Evolutionary conservation across 2,113 vertebrate genomes (phyloP).

Genomic region (Bothrops jararaca): DNA sequence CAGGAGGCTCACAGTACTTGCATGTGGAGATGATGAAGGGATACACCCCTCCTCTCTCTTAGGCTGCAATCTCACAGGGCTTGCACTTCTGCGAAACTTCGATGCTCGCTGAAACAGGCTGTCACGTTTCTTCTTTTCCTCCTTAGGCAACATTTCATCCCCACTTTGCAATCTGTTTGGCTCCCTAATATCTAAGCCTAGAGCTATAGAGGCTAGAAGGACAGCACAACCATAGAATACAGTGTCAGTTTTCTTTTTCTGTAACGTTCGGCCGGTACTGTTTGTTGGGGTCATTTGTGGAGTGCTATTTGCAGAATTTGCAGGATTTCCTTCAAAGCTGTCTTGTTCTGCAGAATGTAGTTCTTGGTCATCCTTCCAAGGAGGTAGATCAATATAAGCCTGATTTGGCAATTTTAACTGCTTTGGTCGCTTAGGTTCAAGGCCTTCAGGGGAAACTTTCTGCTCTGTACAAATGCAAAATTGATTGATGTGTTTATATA

Average conservation of each 20-base stretch:
- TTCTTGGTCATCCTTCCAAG: slow-evolving; percentile 84
- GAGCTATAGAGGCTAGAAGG: slow-evolving; percentile 82
- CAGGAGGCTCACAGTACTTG: slow-evolving; percentile 71
- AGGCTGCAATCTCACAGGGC: slow-evolving; percentile 64
- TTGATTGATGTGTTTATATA: slow-evolving; percentile 45
- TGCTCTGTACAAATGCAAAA: slow-evolving; percentile 70
- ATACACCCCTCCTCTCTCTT: slow-evolving; percentile 69
- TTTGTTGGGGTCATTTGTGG: slow-evolving; percentile 84
- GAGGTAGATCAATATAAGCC: slow-evolving; percentile 88
- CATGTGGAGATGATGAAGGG: slow-evolving; percentile 29
- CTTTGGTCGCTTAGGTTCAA: slow-evolving; percentile 86
- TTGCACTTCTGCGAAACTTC: slow-evolving; percentile 79
- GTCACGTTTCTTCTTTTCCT: slow-evolving; percentile 85
- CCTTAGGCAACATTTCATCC: slow-evolving; percentile 72
- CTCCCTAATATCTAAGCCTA: slow-evolving; percentile 85
- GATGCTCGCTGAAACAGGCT: slow-evolving; percentile 82
- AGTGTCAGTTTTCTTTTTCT: slow-evolving; percentile 77
- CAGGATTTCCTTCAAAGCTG: slow-evolving; percentile 74
- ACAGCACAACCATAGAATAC: slow-evolving; percentile 81
- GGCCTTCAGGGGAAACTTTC: slow-evolving; percentile 66
- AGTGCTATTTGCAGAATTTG: slow-evolving; percentile 77
- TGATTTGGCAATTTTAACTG: slow-evolving; percentile 84
- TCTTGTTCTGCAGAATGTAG: slow-evolving; percentile 67
- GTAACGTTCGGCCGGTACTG: slow-evolving; percentile 73
- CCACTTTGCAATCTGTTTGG: slow-evolving; percentile 62